Evolutionary conservation across 37 sponge, comb jelly and placozoan genomes (phyloP).

Genomic region (Lycopodina hypogea): DNA sequence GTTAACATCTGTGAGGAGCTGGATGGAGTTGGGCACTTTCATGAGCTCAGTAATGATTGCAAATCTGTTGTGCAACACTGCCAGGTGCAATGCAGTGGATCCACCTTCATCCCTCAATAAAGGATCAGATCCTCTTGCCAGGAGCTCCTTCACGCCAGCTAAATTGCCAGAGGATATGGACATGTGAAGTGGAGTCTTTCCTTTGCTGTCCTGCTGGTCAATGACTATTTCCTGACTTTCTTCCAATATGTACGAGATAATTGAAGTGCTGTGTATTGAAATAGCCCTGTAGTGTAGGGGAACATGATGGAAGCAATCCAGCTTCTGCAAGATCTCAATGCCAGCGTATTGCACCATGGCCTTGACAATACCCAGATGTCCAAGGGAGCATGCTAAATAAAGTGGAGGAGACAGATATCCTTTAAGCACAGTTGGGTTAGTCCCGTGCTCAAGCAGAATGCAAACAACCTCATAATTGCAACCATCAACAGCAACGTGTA

Average conservation of each 20-base stretch:
- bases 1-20: conserved; percentile 32
- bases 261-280: conserved; percentile 11
- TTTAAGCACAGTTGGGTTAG: conserved; percentile 28
- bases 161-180: conserved; percentile 56
- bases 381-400: conserved; percentile 72
- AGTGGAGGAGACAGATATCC: conserved; percentile 58
- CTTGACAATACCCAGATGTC: conserved; percentile 53
- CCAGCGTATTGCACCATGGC: conserved; percentile 37
- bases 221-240: conserved; percentile 23
- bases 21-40: conserved; percentile 3
- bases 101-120: conserved; percentile 24
- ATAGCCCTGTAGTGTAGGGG: conserved; percentile 54
- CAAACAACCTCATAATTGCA: conserved; percentile 64
- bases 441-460: conserved; percentile 66
- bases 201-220: conserved; percentile 35
- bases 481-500: conserved; percentile 80
- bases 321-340: conserved; percentile 12
- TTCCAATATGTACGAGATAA: conserved; percentile 48
- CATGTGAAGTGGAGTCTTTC: conserved; percentile 59
- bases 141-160: conserved; percentile 35
- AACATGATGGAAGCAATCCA: conserved; percentile 19
- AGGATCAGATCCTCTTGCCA: conserved; percentile 35
- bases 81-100: conserved; percentile 53
- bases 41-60: conserved; percentile 26
- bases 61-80: conserved; percentile 27